These are phyloP conservation scores for Urosaurus nigricauda DNA, from an alignment of 2,797 vertebrate species.

Conservation along the genomic window DNA sequence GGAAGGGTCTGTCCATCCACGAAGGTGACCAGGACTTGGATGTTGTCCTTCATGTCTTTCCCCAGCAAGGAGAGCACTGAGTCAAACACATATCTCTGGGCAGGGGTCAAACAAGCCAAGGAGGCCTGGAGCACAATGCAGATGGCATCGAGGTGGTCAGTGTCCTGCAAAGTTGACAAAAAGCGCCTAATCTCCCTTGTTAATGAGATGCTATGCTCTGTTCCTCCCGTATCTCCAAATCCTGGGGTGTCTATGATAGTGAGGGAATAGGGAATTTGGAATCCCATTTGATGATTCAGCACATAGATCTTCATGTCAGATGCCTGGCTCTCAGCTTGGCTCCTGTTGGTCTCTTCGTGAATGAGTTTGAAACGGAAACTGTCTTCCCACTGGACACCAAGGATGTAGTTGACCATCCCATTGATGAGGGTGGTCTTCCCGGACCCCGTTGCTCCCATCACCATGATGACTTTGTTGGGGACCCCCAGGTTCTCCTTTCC, in stretches of 20 bases:
- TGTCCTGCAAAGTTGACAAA: constrained; percentile 5
- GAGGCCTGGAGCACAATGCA: constrained; percentile 45
- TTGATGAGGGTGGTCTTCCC: constrained; percentile 53
- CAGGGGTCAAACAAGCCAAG: constrained; percentile 14
- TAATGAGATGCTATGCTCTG: constrained; percentile 28
- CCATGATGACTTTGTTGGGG: constrained; percentile 45
- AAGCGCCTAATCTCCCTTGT: constrained; percentile 16
- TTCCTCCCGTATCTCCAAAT: constrained; percentile 49
- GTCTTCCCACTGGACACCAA: constrained; percentile 35
- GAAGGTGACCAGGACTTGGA: constrained; percentile 36
- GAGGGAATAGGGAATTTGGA: constrained; percentile 53
- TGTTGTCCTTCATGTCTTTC: constrained; percentile 49
- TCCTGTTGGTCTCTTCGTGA: constrained; percentile 1
- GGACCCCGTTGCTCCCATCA: constrained; percentile 41
- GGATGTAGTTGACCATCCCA: constrained; percentile 36
- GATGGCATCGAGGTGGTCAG: constrained; percentile 32
- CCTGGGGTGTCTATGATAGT: constrained; percentile 69
- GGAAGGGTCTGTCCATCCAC: constrained; percentile 26
- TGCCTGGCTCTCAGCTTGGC: constrained; percentile 42
- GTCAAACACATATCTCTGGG: constrained; percentile 44
- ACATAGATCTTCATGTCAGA: constrained; percentile 26
- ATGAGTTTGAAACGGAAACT: constrained; percentile 41
- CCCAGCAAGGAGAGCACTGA: constrained; percentile 43
- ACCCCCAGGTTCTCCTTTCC: neutral
- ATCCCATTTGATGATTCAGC: neutral